Evolutionary conservation across 2,113 vertebrate species (phyloP).

Genomic region (Pardalotus punctatus): DNA sequence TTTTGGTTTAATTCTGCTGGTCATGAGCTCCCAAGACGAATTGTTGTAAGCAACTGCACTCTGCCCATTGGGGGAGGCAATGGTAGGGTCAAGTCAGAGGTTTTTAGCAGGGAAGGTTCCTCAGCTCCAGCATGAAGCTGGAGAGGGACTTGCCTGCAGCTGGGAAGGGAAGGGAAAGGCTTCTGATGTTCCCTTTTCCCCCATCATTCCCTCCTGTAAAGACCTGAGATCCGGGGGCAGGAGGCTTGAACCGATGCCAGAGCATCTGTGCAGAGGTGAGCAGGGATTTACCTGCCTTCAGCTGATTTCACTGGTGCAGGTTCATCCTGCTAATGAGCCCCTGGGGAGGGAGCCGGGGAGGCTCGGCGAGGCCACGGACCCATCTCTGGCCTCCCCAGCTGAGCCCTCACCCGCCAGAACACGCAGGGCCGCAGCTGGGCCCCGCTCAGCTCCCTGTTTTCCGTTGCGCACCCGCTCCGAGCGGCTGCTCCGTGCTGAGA

Average conservation of each 20-base stretch:
- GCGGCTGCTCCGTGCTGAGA: background rate
- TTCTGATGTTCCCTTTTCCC: background rate
- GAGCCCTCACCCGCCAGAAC: accelerated
- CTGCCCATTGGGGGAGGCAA: background rate
- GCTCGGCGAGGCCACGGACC: accelerated
- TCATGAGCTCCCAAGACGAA: background rate
- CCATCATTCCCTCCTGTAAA: background rate
- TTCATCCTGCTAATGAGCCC: background rate
- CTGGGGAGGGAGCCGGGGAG: background rate
- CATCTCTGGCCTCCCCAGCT: accelerated
- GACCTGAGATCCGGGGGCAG: background rate
- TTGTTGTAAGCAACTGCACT: accelerated
- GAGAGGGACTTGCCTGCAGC: background rate
- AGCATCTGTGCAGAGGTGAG: background rate
- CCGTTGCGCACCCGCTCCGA: accelerated
- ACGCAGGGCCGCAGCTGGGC: background rate
- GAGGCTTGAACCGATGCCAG: background rate
- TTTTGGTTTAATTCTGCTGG: background rate
- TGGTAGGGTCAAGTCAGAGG: accelerated
- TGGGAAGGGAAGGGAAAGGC: background rate
- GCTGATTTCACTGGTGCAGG: background rate
- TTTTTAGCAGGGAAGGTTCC: background rate
- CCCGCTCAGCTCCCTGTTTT: background rate
- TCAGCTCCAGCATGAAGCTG: background rate
- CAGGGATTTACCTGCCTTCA: background rate